Conservation (phyloP, 2,113 vertebrate genomes). For the Climacteris rufus region DNA sequence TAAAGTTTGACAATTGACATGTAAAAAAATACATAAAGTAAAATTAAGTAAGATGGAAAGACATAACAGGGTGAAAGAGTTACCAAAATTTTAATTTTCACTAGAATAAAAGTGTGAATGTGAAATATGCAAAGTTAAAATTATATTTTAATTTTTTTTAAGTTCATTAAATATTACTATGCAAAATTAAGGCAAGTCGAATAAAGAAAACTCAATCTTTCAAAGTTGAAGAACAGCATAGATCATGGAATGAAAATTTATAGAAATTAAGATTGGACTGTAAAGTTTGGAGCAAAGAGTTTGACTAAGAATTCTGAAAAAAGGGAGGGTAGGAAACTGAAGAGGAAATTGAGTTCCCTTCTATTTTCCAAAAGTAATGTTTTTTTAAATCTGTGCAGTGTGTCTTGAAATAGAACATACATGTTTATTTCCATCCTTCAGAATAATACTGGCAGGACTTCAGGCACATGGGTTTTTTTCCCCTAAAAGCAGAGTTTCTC, state of each 20-base stretch:
- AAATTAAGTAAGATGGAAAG: not conserved
- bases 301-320: not conserved
- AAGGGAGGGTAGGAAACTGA: not conserved
- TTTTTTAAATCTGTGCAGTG: not conserved
- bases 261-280: not conserved
- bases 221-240: not conserved
- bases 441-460: constrained; percentile 1
- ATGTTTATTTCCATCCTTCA: not conserved
- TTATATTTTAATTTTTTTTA: not conserved
- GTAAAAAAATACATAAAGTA: fast-evolving
- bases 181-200: not conserved
- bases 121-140: not conserved
- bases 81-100: not conserved
- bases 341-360: not conserved
- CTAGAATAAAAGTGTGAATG: not conserved
- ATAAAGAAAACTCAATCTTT: not conserved
- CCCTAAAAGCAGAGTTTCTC: not conserved
- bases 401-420: not conserved
- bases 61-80: not conserved
- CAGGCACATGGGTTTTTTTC: fast-evolving
- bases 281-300: not conserved
- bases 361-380: not conserved
- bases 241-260: not conserved
- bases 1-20: not conserved
- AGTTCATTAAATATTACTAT: not conserved